Conservation (phyloP, 2,888 invertebrate genomes). For the Pristionchus arcanus region DNA sequence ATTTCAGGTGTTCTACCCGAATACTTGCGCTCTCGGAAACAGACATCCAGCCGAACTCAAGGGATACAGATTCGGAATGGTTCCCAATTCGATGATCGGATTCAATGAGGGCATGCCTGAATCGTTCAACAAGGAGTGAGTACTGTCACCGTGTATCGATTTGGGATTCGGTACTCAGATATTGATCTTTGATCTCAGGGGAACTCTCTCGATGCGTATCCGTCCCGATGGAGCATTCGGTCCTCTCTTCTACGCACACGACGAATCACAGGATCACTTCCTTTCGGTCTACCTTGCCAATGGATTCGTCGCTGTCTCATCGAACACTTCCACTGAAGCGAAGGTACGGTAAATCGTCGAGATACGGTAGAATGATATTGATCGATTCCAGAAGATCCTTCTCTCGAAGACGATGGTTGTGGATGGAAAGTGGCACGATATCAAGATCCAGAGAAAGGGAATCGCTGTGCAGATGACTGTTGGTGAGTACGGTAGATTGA, state of each 20-base stretch:
- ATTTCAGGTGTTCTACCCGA: conserved; percentile 47
- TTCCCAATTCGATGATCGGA: conserved; percentile 79
- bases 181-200: conserved; percentile 59
- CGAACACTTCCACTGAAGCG: conserved; percentile 87
- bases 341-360: conserved; percentile 57
- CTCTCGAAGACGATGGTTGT: conserved; percentile 67
- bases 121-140: conserved; percentile 69
- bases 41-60: conserved; percentile 64
- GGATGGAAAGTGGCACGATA: conserved; percentile 78
- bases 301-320: conserved; percentile 89
- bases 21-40: conserved; percentile 56
- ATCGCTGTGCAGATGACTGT: conserved; percentile 77
- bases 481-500: conserved; percentile 77
- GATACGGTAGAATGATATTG: conserved; percentile 9
- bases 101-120: conserved; percentile 76
- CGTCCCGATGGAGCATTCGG: conserved; percentile 89
- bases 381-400: conserved; percentile 60
- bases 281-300: conserved; percentile 91
- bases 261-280: conserved; percentile 84
- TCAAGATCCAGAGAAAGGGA: conserved; percentile 74
- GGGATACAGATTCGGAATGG: conserved; percentile 80
- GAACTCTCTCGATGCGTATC: conserved; percentile 88
- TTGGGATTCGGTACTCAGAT: not conserved
- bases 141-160: not conserved
- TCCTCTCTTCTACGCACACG: conserved; percentile 88